Evolutionary conservation across 2,888 invertebrate species (phyloP), one percentile per base, ranked within the genome.

Genomic region (Athalia circularis): DNA sequence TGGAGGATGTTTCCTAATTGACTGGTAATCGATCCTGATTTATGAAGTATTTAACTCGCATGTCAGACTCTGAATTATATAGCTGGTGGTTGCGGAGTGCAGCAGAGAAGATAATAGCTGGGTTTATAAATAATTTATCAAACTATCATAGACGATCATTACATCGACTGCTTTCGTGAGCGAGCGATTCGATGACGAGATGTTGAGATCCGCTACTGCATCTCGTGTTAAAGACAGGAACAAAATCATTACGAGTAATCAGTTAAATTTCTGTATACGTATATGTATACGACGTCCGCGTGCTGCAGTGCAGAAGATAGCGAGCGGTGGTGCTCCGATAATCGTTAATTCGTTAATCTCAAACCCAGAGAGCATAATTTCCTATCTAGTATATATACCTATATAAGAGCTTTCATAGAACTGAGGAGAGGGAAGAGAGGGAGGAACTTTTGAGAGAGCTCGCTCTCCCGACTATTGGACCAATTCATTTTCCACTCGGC

Each of bases 161-260:
- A 29, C 0, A 29, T 29, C 29, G 29, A 29, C 29, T 29, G 29
- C 29, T 29, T 29, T 29, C 29, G 29, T 2, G 29, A 29, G 29
- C 29, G 29, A 47, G n/a, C 11, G 48, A 65, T 48, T 48, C 29
- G 65, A 13, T 13, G 65, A 65, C 29, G 15, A 43, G 62, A 9
- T 11, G 15, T 62, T 43, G 15, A 29, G 62, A 29, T 62, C 9
- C 15, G 0, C 29, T 15, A 65, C 50, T 0, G 50, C 70, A 13
- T 54, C 6, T 72, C 6, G 9, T 70, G n/a, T 72, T 13, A 57
- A 47, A 57, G 57, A 59, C 72, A 72, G 72, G 72, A 72, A 72
- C 72, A 72, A 72, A 72, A 72, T 57, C 72, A 59, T 72, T 72
- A 72, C 5, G n/a, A 13, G 13, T 47, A 72, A 72, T 72, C 59